A percentile compares a stretch with the other conserved stretches of the same genome.
These are phyloP conservation scores for Acheta domesticus DNA, from an alignment of 2,888 invertebrate genomes.

Conservation along the genomic window DNA sequence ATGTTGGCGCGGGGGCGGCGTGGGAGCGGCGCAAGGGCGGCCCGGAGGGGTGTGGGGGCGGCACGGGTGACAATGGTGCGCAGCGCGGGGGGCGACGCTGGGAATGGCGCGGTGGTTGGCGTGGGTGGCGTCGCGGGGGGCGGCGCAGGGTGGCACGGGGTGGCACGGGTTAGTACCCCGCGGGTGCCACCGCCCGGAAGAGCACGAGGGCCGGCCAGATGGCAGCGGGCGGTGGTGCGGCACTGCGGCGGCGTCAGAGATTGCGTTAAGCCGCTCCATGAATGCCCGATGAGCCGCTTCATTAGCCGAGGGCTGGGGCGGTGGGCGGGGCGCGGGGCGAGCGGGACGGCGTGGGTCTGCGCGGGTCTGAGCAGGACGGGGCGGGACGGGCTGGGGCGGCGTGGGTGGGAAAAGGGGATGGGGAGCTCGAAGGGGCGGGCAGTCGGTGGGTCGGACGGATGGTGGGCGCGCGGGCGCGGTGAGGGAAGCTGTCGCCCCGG, in stretches of 20 bases:
- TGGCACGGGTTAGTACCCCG: no score
- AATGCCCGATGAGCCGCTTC: conserved; percentile 22
- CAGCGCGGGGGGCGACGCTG: no score
- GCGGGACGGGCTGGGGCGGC: neutral
- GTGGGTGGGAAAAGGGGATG: neutral
- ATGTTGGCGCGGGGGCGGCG: no score
- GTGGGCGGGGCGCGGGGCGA: neutral
- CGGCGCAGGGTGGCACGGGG: no score
- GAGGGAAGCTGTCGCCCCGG: neutral
- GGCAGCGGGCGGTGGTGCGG: conserved; percentile 1
- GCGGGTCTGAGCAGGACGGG: neutral
- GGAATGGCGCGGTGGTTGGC: no score
- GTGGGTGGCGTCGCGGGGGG: no score
- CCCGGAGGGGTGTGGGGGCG: no score
- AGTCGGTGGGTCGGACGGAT: neutral
- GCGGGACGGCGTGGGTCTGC: neutral
- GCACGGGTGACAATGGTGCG: no score
- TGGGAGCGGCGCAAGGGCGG: no score
- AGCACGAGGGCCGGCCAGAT: neutral
- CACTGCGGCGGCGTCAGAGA: neutral
- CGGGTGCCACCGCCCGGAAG: no score
- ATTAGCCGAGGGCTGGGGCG: neutral
- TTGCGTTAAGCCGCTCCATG: conserved; percentile 24
- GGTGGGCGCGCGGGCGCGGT: neutral
- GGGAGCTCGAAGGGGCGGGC: neutral